Conservation (phyloP, 1,140 invertebrate genomes). For the Antheraea mylitta region DNA sequence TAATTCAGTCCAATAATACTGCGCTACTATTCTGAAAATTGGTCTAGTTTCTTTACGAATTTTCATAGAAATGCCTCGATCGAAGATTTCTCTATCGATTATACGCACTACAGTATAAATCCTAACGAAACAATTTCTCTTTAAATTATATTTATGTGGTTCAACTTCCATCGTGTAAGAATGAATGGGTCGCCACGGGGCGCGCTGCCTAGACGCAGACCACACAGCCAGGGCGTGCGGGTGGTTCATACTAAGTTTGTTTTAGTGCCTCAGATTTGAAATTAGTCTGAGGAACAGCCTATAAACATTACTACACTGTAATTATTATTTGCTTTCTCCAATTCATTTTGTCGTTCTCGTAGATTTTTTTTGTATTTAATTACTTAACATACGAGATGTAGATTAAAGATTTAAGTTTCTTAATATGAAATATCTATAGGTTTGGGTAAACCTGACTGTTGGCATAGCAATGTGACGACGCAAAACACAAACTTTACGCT, state of each 20-base stretch:
- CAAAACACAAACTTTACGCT: no score
- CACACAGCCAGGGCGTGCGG: conserved; percentile 28
- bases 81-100: background rate
- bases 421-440: no score
- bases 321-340: background rate
- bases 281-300: background rate
- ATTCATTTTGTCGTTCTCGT: background rate
- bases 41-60: background rate
- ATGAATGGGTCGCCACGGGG: conserved; percentile 38
- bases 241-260: background rate
- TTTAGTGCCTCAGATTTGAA: background rate
- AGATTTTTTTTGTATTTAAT: background rate
- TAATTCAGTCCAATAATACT: no score
- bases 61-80: background rate
- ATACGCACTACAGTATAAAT: background rate
- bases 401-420: background rate
- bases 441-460: no score
- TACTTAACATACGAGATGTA: background rate
- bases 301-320: background rate
- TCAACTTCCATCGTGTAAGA: conserved; percentile 6
- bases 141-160: conserved; percentile 2
- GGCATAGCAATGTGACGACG: no score
- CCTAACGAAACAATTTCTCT: background rate
- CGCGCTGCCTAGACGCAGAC: conserved; percentile 21
- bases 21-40: no score